phyloP scores from a whole-genome alignment of 2,113 vertebrate genomes.

The Vulpes ferrilata region DNA sequence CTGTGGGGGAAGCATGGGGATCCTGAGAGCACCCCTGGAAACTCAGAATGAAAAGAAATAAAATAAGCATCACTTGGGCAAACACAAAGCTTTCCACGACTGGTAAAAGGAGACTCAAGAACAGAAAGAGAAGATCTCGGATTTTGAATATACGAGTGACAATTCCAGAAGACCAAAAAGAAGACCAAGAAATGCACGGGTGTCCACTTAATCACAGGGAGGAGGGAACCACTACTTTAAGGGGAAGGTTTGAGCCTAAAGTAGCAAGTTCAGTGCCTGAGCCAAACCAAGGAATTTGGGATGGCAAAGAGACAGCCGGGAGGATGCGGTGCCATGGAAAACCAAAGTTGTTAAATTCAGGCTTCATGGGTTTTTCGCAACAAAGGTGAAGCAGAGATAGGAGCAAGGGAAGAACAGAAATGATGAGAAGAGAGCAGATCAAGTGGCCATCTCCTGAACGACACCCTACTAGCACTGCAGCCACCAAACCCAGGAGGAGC shows the following conservation, averaged over 20 bases:
- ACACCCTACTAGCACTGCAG: accelerated
- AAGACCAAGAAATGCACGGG: no score
- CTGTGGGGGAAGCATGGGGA: accelerated
- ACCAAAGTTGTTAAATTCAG: neutral
- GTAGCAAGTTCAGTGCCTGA: neutral
- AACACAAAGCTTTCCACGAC: no score
- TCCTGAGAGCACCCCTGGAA: no score
- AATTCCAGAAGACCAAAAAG: neutral
- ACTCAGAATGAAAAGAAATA: neutral
- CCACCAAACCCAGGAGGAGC: no score
- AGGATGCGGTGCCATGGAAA: neutral
- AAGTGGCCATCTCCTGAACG: accelerated
- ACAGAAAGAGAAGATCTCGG: no score
- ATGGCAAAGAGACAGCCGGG: neutral
- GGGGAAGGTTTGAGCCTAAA: neutral
- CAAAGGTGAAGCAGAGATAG: neutral
- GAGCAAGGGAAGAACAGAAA: neutral
- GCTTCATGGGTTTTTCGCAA: neutral
- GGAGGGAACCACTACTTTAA: neutral
- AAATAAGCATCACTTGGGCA: neutral
- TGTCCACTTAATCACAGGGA: no score
- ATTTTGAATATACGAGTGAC: neutral
- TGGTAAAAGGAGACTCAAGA: neutral
- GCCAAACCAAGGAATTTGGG: neutral
- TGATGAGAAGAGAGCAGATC: accelerated